Percentiles rank a stretch among this genome's conserved stretches.
These are phyloP conservation scores for Phyto melanocephala DNA, from an alignment of 2,888 invertebrate species.

Conservation along the genomic window DNA sequence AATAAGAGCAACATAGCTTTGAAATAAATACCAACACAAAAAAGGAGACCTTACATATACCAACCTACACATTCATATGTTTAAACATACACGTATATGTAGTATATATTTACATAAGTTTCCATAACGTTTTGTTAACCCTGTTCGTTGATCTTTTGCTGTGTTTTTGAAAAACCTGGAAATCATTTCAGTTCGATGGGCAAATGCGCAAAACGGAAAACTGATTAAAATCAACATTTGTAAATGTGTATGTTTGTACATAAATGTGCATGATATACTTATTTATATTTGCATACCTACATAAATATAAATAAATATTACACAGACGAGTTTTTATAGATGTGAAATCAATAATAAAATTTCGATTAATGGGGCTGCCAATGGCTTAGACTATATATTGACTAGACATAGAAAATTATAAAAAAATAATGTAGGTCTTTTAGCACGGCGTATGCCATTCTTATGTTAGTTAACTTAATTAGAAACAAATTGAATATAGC, in stretches of 20 bases:
- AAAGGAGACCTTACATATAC: neutral
- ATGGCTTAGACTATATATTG: too few relatives aligned
- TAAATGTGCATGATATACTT: neutral
- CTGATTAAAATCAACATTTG: slow-evolving; percentile 56
- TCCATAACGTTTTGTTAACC: slow-evolving; percentile 4
- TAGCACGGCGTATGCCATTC: too few relatives aligned
- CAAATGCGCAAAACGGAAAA: slow-evolving; percentile 41
- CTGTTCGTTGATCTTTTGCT: neutral
- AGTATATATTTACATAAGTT: neutral
- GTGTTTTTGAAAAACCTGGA: slow-evolving; percentile 8
- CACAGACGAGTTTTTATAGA: neutral
- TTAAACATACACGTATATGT: neutral
- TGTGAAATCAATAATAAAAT: too few relatives aligned
- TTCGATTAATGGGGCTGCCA: too few relatives aligned
- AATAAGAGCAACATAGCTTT: neutral
- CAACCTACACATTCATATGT: neutral
- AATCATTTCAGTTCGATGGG: slow-evolving; percentile 34
- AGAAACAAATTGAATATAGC: too few relatives aligned
- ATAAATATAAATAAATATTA: neutral
- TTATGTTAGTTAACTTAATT: too few relatives aligned
- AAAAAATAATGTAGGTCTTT: too few relatives aligned
- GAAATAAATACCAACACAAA: neutral
- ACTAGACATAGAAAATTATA: too few relatives aligned
- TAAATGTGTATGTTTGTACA: neutral
- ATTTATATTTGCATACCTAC: neutral